Evolutionary conservation across 2,888 invertebrate species (phyloP).

Genomic region (Oligia fasciuncula): DNA sequence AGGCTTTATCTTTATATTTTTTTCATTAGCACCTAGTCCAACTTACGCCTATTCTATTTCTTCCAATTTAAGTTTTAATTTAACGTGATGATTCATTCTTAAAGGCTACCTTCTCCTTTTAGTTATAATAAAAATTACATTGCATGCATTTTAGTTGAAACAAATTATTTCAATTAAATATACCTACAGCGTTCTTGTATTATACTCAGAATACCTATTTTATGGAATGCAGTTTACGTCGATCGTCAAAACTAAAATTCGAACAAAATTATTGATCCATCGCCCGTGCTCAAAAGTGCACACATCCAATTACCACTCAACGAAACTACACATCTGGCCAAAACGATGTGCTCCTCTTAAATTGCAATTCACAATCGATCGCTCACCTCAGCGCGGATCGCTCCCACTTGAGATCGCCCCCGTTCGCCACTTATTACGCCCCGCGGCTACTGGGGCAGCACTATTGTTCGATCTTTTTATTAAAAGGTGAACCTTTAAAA

Average conservation of each 20-base stretch:
- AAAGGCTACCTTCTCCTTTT: neutral
- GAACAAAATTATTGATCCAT: constrained; percentile 14
- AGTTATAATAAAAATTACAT: neutral
- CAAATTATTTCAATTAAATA: neutral
- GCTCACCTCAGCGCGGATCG: constrained; percentile 60
- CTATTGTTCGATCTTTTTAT: constrained; percentile 70
- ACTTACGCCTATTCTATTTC: too few species aligned
- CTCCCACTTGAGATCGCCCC: constrained; percentile 65
- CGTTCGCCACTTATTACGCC: constrained; percentile 66
- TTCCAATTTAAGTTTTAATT: too few species aligned
- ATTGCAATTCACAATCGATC: constrained; percentile 61
- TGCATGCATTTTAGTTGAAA: neutral
- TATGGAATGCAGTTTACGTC: neutral
- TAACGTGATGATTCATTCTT: too few species aligned
- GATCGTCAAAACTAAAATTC: neutral
- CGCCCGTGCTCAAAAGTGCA: constrained; percentile 29
- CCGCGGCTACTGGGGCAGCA: constrained; percentile 64
- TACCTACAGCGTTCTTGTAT: neutral
- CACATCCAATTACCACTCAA: constrained; percentile 59
- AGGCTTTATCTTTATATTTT: neutral
- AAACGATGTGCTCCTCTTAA: constrained; percentile 61
- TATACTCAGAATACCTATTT: neutral
- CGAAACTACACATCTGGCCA: constrained; percentile 64
- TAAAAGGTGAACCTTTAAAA: constrained; percentile 66
- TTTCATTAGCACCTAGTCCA: neutral